These are phyloP conservation scores for Rhagium mordax DNA, from an alignment of 2,888 invertebrate species.

Conservation along the genomic window DNA sequence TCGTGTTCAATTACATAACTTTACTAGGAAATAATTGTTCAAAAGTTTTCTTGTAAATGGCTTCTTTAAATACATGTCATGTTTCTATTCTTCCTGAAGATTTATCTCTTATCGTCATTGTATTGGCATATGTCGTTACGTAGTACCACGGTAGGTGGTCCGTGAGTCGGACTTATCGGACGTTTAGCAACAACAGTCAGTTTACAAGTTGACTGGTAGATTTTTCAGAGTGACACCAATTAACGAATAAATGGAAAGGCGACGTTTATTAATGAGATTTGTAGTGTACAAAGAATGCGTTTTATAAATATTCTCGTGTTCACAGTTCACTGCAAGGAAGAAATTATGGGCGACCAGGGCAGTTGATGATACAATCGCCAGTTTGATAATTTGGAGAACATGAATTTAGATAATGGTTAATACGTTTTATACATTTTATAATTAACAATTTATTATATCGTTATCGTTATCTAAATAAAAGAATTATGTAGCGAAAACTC, in stretches of 20 bases:
- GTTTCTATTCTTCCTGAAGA: not conserved
- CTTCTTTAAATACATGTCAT: not conserved
- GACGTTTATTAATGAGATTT: conserved; percentile 6
- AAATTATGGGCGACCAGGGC: not conserved
- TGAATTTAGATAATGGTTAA: not conserved
- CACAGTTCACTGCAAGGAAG: not conserved
- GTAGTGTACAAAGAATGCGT: not conserved
- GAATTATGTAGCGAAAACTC: not conserved
- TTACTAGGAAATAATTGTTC: not conserved
- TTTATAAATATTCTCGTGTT: not conserved
- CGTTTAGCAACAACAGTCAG: conserved; percentile 10
- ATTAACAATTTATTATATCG: too few relatives aligned
- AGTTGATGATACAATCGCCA: not conserved
- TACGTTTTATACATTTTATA: not conserved
- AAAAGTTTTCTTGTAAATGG: not conserved
- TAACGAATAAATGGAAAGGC: conserved; percentile 9
- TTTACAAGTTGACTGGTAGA: conserved; percentile 9
- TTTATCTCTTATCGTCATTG: not conserved
- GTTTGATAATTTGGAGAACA: not conserved
- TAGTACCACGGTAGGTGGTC: not conserved
- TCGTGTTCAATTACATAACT: not conserved
- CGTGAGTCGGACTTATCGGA: not conserved
- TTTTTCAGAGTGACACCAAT: conserved; percentile 17
- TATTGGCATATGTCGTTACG: conserved; percentile 5
- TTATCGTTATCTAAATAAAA: too few relatives aligned